Percentiles rank a stretch among this genome's conserved stretches.
These are phyloP conservation scores for Oreotrochilus melanogaster DNA, from an alignment of 2,113 vertebrate species.

Conservation along the genomic window DNA sequence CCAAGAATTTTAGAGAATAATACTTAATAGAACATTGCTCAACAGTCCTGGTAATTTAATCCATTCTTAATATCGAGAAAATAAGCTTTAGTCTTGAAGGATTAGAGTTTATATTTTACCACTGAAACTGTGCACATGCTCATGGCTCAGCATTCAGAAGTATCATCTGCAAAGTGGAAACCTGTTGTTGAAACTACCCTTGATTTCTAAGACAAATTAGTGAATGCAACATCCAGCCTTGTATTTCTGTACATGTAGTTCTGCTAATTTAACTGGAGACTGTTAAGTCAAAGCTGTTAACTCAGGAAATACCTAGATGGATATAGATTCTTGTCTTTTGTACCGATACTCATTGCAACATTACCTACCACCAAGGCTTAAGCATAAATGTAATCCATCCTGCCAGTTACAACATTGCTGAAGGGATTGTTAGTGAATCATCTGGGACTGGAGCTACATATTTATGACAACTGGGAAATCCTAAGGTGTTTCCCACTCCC, in stretches of 20 bases:
- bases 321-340: background rate
- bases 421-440: background rate
- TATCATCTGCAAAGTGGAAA: background rate
- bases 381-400: background rate
- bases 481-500: background rate
- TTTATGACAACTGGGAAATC: background rate
- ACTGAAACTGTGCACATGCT: background rate
- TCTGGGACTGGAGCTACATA: background rate
- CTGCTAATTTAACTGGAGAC: background rate
- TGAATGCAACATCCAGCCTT: background rate
- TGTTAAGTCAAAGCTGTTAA: background rate
- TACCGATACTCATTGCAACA: background rate
- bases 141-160: background rate
- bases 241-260: background rate
- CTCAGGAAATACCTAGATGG: background rate
- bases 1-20: slow-evolving; percentile 1
- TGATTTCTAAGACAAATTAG: background rate
- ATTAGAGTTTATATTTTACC: background rate
- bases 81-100: slow-evolving; percentile 8
- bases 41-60: background rate
- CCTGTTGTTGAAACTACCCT: background rate
- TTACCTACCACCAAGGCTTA: background rate
- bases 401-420: background rate
- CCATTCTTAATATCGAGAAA: slow-evolving; percentile 11
- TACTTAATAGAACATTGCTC: background rate